Evolutionary conservation across 2,797 vertebrate species (phyloP).

Genomic region (Xenopus petersii): DNA sequence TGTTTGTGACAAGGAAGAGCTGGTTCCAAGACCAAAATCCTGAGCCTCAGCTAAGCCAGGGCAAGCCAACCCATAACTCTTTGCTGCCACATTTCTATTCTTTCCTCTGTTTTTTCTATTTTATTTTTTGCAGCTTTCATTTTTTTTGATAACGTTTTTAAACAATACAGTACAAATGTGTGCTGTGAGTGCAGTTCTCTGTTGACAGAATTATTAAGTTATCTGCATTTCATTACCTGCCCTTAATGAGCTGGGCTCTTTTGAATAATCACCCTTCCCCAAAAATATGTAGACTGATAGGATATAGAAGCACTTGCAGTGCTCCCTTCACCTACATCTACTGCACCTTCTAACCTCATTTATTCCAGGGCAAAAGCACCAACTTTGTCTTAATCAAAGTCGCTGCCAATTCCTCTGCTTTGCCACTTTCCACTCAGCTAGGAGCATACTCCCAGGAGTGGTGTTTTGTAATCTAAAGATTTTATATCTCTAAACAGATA

Average conservation of each 20-base stretch:
- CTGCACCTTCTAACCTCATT: conserved; percentile 31
- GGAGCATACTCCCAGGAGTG: conserved; percentile 31
- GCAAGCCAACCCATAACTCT: conserved; percentile 55
- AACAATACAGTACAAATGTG: conserved; percentile 34
- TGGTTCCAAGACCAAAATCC: conserved; percentile 66
- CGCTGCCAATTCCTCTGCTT: conserved; percentile 8
- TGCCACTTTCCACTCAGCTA: conserved; percentile 2
- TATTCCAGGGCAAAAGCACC: conserved; percentile 13
- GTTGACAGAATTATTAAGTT: conserved; percentile 56
- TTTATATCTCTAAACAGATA: conserved; percentile 31
- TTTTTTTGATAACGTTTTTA: conserved; percentile 53
- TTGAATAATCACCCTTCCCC: conserved; percentile 13
- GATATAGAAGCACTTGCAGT: conserved; percentile 5
- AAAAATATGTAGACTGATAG: conserved; percentile 9
- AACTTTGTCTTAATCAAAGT: background rate
- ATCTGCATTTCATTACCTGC: conserved; percentile 54
- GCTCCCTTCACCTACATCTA: conserved; percentile 15
- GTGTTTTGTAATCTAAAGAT: conserved; percentile 43
- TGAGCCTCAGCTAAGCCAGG: conserved; percentile 55
- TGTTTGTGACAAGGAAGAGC: conserved; percentile 53
- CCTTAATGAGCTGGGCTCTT: conserved; percentile 48
- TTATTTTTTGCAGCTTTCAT: conserved; percentile 1
- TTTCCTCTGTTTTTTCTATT: background rate
- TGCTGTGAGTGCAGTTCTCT: conserved; percentile 54
- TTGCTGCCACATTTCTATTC: conserved; percentile 43